Conservation (phyloP, 2,888 invertebrate species). For the Microplitis deprimator region DNA sequence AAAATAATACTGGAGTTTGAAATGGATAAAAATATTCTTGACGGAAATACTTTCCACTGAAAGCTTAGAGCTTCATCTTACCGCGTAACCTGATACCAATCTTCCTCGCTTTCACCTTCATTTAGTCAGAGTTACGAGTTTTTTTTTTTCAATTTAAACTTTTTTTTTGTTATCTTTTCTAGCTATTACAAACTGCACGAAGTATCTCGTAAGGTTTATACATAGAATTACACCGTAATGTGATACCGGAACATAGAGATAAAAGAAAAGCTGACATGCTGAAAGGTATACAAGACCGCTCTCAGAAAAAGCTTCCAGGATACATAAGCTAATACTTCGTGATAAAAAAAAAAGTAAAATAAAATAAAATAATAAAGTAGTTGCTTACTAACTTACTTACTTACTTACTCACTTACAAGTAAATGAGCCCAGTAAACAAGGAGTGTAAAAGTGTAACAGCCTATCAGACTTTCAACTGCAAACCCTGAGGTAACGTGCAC, state of each 20-base stretch:
- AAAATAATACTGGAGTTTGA: background rate
- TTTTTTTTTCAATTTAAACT: background rate
- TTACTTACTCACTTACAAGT: conserved; percentile 28
- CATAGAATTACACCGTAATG: conserved; percentile 15
- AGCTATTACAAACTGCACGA: conserved; percentile 2
- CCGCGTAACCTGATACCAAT: background rate
- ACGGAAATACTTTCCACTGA: background rate
- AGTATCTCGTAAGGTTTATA: conserved; percentile 2
- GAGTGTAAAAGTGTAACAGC: conserved; percentile 24
- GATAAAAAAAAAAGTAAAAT: background rate
- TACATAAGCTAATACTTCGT: conserved; percentile 32
- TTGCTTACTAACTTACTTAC: background rate
- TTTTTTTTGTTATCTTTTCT: background rate
- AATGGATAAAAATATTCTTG: background rate
- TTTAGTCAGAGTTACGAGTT: background rate
- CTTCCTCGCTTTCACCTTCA: background rate
- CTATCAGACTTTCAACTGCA: conserved; percentile 18
- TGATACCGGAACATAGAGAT: conserved; percentile 15
- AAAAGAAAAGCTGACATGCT: conserved; percentile 11
- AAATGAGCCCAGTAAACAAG: conserved; percentile 23
- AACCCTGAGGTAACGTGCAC: conserved; percentile 2
- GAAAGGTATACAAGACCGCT: conserved; percentile 10
- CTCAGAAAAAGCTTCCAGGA: conserved; percentile 18
- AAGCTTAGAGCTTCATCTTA: conserved; percentile 5
- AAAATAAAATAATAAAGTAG: background rate